These are phyloP conservation scores for Suillia variegata DNA, from an alignment of 2,888 invertebrate genomes.

Conservation along the genomic window DNA sequence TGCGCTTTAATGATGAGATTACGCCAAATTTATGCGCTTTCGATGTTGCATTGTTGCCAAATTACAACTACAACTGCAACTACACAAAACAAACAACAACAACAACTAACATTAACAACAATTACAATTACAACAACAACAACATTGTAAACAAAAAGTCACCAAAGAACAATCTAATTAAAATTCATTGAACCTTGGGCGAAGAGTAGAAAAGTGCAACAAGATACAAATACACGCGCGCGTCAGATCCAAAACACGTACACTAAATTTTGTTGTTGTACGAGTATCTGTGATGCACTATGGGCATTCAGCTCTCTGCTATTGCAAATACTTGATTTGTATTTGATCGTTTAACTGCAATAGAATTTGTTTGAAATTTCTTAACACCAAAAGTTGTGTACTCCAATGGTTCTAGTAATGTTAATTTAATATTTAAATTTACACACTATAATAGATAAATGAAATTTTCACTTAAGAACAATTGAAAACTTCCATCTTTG, in stretches of 20 bases:
- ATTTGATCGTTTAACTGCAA: too few relatives aligned
- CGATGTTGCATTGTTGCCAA: conserved; percentile 2
- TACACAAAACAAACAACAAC: background rate
- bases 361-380: too few relatives aligned
- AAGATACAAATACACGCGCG: conserved; percentile 2
- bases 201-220: conserved; percentile 16
- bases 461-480: too few relatives aligned
- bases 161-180: conserved; percentile 50
- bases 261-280: conserved; percentile 33
- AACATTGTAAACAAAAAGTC: conserved; percentile 11
- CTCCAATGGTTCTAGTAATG: too few relatives aligned
- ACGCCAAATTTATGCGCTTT: conserved; percentile 45
- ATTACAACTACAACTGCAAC: background rate
- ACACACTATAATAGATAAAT: too few relatives aligned
- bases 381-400: too few relatives aligned
- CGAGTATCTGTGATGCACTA: too few relatives aligned
- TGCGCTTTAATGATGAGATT: conserved; percentile 51
- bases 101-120: too few relatives aligned
- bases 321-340: too few relatives aligned
- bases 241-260: conserved; percentile 27
- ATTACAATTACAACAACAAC: background rate
- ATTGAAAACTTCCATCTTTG: too few relatives aligned
- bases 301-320: too few relatives aligned
- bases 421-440: too few relatives aligned
- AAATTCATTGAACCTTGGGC: conserved; percentile 55